A percentile compares a stretch with the other conserved stretches of the same genome.
Conservation (phyloP, 2,113 vertebrate species). For the Jaculus jaculus region DNA sequence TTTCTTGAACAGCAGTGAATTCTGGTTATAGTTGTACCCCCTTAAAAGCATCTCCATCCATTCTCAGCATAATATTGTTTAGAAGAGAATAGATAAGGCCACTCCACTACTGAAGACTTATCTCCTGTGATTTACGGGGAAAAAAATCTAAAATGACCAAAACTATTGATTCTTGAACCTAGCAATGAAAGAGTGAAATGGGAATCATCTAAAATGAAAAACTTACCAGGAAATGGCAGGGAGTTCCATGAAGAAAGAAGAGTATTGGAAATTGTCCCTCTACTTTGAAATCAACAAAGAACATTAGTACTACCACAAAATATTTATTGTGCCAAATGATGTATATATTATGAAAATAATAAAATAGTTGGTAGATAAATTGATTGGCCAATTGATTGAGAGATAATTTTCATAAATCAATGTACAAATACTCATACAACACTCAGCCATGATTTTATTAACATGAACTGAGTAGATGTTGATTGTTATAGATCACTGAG, state of each 20-base stretch:
- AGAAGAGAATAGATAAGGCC: not conserved
- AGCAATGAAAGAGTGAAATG: not conserved
- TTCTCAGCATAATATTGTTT: not conserved
- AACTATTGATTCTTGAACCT: not conserved
- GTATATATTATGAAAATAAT: not conserved
- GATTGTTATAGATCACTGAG: not conserved
- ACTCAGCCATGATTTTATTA: not conserved
- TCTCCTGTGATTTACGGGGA: not conserved
- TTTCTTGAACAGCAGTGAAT: not conserved
- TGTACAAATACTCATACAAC: too few relatives aligned
- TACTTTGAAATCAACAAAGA: not conserved
- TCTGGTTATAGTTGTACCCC: not conserved
- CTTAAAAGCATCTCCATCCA: not conserved
- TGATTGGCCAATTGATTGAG: not conserved
- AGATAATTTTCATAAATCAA: too few relatives aligned
- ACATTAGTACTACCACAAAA: not conserved
- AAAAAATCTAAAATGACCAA: not conserved
- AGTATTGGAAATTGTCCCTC: not conserved
- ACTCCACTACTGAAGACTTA: not conserved
- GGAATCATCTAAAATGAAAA: not conserved
- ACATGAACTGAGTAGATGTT: not conserved
- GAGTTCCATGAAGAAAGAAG: not conserved
- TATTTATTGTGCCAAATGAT: not conserved
- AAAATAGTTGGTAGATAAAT: not conserved
- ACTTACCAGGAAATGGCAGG: not conserved